A percentile compares a stretch with the other conserved stretches of the same genome.
Evolutionary conservation across 1,140 invertebrate species (phyloP).

Genomic region (Pectinophora gossypiella): DNA sequence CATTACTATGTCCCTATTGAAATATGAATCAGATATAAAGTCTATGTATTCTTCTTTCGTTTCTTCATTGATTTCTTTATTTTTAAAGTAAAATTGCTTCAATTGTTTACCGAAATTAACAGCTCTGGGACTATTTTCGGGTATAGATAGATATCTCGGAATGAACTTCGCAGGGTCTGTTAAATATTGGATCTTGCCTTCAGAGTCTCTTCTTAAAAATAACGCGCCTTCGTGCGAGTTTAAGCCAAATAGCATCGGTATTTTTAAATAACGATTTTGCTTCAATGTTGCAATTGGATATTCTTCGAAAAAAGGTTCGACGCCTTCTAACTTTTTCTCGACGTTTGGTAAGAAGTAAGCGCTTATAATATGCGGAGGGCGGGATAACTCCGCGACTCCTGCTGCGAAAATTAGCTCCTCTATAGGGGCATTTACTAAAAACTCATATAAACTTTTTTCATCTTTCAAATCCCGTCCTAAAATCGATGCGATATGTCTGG

Average conservation of each 20-base stretch:
- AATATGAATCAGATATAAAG: slow-evolving; percentile 63
- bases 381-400: slow-evolving; percentile 35
- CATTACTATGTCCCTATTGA: slow-evolving; percentile 62
- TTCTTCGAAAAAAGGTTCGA: slow-evolving; percentile 56
- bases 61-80: slow-evolving; percentile 31
- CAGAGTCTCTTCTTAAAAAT: slow-evolving; percentile 43
- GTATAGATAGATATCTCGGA: slow-evolving; percentile 36
- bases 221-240: slow-evolving; percentile 76
- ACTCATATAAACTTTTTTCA: slow-evolving; percentile 47
- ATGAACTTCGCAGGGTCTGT: slow-evolving; percentile 57
- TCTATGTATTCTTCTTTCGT: slow-evolving; percentile 45
- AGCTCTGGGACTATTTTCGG: slow-evolving; percentile 20
- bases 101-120: slow-evolving; percentile 45
- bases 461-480: slow-evolving; percentile 62
- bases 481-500: slow-evolving; percentile 39
- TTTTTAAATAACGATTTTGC: slow-evolving; percentile 69
- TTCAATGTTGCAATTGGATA: slow-evolving; percentile 44
- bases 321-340: slow-evolving; percentile 56
- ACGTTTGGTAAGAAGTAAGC: slow-evolving; percentile 54
- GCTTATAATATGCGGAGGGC: slow-evolving; percentile 33
- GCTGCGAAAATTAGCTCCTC: slow-evolving; percentile 56
- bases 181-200: slow-evolving; percentile 41
- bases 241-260: slow-evolving; percentile 78
- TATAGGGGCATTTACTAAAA: slow-evolving; percentile 59
- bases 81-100: slow-evolving; percentile 69